phyloP scores from a whole-genome alignment of 1,140 invertebrate species.

The Drosophila neocordata region DNA sequence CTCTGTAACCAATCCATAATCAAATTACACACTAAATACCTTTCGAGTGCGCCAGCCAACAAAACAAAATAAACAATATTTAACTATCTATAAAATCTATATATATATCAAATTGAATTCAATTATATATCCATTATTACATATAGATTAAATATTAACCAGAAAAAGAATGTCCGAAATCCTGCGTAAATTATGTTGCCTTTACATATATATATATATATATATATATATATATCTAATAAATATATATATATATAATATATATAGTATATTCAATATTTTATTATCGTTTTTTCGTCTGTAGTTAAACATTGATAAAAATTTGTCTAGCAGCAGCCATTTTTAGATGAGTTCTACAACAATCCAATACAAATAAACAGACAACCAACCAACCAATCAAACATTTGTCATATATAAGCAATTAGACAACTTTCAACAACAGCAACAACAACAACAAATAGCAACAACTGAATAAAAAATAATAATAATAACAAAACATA shows the following conservation, averaged over 20 bases:
- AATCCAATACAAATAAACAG: slow-evolving; percentile 13
- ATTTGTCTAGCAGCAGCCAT: not conserved
- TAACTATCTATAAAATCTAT: slow-evolving; percentile 20
- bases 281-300: slow-evolving; percentile 11
- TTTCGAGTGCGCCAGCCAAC: slow-evolving; percentile 33
- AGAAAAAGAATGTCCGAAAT: not conserved
- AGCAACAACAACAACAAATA: slow-evolving; percentile 29
- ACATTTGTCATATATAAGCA: slow-evolving; percentile 26
- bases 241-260: no score
- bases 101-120: slow-evolving; percentile 32
- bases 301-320: not conserved
- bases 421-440: slow-evolving; percentile 37
- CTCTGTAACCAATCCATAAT: slow-evolving; percentile 33
- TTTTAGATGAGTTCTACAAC: slow-evolving; percentile 18
- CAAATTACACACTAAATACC: slow-evolving; percentile 31
- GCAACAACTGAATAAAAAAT: slow-evolving; percentile 17
- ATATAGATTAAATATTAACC: slow-evolving; percentile 7
- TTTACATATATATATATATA: no score
- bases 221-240: no score
- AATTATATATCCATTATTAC: slow-evolving; percentile 12
- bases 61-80: not conserved
- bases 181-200: slow-evolving; percentile 27
- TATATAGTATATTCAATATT: slow-evolving; percentile 32
- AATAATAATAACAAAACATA: slow-evolving; percentile 47
- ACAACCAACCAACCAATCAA: slow-evolving; percentile 9